phyloP scores from a whole-genome alignment of 2,888 invertebrate genomes.

The Melanostoma scalare region DNA sequence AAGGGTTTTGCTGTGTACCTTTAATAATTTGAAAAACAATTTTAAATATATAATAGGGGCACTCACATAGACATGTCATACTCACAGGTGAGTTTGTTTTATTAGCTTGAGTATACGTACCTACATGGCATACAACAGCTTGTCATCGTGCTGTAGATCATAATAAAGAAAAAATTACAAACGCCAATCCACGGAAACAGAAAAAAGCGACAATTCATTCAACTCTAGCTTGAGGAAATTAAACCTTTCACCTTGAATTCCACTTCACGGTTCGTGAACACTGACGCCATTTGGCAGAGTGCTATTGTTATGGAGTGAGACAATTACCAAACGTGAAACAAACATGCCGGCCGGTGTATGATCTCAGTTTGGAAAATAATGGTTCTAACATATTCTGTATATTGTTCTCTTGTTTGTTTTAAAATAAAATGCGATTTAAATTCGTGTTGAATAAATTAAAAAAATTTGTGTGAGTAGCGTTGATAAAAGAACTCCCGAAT shows the following conservation, averaged over 20 bases:
- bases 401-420: conserved; percentile 17
- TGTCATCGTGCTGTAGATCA: conserved; percentile 23
- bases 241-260: conserved; percentile 70
- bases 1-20: conserved; percentile 31
- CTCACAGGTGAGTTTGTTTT: conserved; percentile 13
- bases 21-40: conserved; percentile 36
- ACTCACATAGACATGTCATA: conserved; percentile 8
- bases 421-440: conserved; percentile 42
- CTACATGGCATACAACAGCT: background rate
- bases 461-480: conserved; percentile 31
- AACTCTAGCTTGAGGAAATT: conserved; percentile 56
- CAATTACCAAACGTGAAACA: conserved; percentile 57
- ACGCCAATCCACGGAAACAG: conserved; percentile 37
- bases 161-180: conserved; percentile 39
- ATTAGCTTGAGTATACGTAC: background rate
- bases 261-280: conserved; percentile 68
- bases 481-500: background rate
- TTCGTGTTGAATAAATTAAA: conserved; percentile 34
- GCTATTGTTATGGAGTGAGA: conserved; percentile 54
- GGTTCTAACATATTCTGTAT: conserved; percentile 5
- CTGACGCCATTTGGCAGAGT: conserved; percentile 44
- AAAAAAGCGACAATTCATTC: conserved; percentile 46
- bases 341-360: conserved; percentile 59
- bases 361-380: conserved; percentile 48
- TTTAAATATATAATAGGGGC: conserved; percentile 42